phyloP scores from a whole-genome alignment of 2,113 vertebrate species.

The Brienomyrus longianalis region DNA sequence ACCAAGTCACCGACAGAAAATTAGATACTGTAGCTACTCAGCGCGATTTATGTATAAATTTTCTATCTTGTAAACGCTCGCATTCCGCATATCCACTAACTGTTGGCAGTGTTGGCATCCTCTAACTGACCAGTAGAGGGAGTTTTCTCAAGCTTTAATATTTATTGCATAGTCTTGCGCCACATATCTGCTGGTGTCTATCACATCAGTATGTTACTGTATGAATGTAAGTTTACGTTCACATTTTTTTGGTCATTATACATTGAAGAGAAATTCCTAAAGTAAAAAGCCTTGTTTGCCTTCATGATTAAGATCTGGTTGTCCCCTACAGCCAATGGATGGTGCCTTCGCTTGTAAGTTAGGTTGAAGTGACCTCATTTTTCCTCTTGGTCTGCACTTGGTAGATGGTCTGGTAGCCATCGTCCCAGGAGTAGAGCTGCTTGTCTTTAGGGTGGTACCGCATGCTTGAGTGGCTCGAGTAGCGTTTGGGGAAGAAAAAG shows the following conservation, averaged over 20 bases:
- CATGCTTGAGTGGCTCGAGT: constrained; percentile 74
- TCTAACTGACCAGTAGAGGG: neutral
- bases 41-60: neutral
- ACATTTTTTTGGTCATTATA: neutral
- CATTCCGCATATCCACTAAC: neutral
- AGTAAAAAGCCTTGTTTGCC: neutral
- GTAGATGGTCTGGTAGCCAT: constrained; percentile 86
- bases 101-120: too few relatives aligned
- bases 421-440: constrained; percentile 86
- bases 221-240: neutral
- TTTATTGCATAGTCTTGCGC: neutral
- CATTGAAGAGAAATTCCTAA: neutral
- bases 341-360: neutral
- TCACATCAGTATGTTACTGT: neutral
- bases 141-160: neutral
- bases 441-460: constrained; percentile 82
- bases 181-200: neutral
- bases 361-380: constrained; percentile 18
- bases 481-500: constrained; percentile 76
- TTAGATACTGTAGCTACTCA: neutral
- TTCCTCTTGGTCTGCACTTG: constrained; percentile 69
- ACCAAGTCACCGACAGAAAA: neutral
- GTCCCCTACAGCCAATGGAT: neutral
- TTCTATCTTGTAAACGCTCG: neutral
- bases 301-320: neutral